Evolutionary conservation across 2,888 invertebrate genomes (phyloP), one percentile per base, ranked within the genome.

Genomic region (Sinopyrophorus schimmeli): DNA sequence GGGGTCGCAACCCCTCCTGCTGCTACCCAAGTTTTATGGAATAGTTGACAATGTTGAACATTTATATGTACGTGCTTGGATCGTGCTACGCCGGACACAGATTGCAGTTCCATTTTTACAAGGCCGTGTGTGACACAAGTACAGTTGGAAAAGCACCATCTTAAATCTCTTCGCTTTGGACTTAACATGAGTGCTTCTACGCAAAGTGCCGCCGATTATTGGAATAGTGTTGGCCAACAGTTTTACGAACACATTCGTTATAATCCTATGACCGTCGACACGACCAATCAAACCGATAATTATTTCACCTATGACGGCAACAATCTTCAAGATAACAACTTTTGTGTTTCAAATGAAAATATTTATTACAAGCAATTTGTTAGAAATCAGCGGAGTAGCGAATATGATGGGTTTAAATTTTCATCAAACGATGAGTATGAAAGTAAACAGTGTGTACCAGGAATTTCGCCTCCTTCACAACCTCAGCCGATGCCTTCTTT

Each of bases 21-120:
- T 66, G 55, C 50, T 42, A 51, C 43, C 66, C 57, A 54, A 56
- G 59, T 66, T 69, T 68, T 66, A 65, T 66, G 65, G 67, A 67
- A 68, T 66, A 69, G 69, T 70, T 71, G 71, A 73, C 74, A 73
- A 68, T 73, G 71, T 72, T 68, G 63, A 69, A 68, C 72, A 72
- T 72, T 72, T 71, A 72, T 65, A 65, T 59, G 65, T 67, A 67
- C 69, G 70, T 70, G 71, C 67, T 69, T 62, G 66, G 67, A 67
- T 65, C 68, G 64, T 66, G 66, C 63, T 62, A 60, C 57, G 57
- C 59, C 59, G 66, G 66, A 64, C 65, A 66, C 58, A 41, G 53
- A 47, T 51, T 54, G 54, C 52, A 55, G 41, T 55, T 44, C 32
- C 49, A 46, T 31, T 41, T 52, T 54, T 43, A 41, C 39, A 41